Evolutionary conservation across 2,888 invertebrate genomes (phyloP).

Genomic region (Podabrus alpinus): DNA sequence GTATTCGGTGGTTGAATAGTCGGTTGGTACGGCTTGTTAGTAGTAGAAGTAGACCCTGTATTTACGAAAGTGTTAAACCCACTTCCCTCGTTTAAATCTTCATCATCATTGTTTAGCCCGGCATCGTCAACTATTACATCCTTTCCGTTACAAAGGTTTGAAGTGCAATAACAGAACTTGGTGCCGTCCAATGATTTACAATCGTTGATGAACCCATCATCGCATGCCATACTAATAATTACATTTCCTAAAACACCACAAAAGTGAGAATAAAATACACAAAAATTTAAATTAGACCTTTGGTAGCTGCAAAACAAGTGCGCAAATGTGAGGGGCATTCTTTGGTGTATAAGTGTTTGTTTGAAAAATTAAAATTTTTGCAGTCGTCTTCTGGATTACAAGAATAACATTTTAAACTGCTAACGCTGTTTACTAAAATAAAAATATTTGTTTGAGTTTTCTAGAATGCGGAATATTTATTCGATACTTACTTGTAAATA

Average conservation of each 20-base stretch:
- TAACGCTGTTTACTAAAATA: conserved; percentile 12
- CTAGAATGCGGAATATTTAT: background rate
- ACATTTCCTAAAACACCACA: conserved; percentile 15
- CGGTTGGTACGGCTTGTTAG: conserved; percentile 2
- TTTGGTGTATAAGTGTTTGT: conserved; percentile 23
- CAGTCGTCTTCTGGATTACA: conserved; percentile 23
- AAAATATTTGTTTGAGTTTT: background rate
- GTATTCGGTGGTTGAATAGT: conserved; percentile 12
- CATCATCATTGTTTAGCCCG: conserved; percentile 15
- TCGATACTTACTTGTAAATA: background rate
- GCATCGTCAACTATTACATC: conserved; percentile 6
- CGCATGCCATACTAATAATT: conserved; percentile 41
- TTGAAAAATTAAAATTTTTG: conserved; percentile 25
- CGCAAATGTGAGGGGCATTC: conserved; percentile 22
- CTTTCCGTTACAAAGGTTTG: conserved; percentile 47
- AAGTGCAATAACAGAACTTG: conserved; percentile 50
- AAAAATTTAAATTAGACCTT: conserved; percentile 21
- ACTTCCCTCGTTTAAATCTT: conserved; percentile 26
- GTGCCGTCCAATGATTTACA: conserved; percentile 48
- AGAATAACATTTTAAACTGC: conserved; percentile 19
- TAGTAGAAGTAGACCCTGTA: background rate
- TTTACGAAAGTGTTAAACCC: conserved; percentile 9
- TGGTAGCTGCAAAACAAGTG: conserved; percentile 27
- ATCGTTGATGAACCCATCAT: conserved; percentile 40
- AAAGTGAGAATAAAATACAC: background rate